These are phyloP conservation scores for Hyposmocoma kahamanoa DNA, from an alignment of 1,140 invertebrate genomes.

Conservation along the genomic window DNA sequence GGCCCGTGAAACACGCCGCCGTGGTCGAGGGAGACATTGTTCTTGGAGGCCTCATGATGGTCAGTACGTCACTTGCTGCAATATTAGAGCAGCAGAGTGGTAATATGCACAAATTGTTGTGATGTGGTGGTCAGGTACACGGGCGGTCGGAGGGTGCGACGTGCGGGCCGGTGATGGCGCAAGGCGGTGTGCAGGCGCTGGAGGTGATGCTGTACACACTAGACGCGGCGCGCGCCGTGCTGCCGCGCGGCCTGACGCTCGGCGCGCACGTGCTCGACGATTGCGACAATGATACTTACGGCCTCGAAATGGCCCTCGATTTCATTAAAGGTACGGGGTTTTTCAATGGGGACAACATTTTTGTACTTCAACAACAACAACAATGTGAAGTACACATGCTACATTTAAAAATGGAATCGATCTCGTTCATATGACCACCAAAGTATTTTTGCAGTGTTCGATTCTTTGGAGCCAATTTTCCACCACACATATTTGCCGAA, in stretches of 20 bases:
- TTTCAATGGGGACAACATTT: too few species aligned
- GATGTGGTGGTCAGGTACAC: slow-evolving; percentile 71
- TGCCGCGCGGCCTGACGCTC: slow-evolving; percentile 83
- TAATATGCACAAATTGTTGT: background rate
- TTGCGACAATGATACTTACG: slow-evolving; percentile 97
- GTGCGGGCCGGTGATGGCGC: slow-evolving; percentile 95
- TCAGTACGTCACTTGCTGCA: too few species aligned
- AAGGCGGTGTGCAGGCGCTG: slow-evolving; percentile 92
- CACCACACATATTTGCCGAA: too few species aligned
- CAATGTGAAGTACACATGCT: background rate
- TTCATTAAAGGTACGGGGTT: slow-evolving; percentile 93
- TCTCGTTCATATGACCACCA: too few species aligned
- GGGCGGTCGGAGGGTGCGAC: slow-evolving; percentile 87
- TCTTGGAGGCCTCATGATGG: slow-evolving; percentile 96
- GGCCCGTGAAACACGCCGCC: slow-evolving; percentile 91
- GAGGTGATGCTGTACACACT: slow-evolving; percentile 95
- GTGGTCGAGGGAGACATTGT: slow-evolving; percentile 88
- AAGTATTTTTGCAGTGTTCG: too few species aligned
- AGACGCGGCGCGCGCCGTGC: slow-evolving; percentile 68
- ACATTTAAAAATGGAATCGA: too few species aligned
- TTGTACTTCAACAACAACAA: too few species aligned
- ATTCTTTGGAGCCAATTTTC: too few species aligned
- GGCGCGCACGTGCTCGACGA: slow-evolving; percentile 95
- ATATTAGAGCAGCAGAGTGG: background rate
- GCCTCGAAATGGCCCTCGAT: slow-evolving; percentile 95